Conservation (phyloP, 2,113 vertebrate species). For the Argyrosomus japonicus region DNA sequence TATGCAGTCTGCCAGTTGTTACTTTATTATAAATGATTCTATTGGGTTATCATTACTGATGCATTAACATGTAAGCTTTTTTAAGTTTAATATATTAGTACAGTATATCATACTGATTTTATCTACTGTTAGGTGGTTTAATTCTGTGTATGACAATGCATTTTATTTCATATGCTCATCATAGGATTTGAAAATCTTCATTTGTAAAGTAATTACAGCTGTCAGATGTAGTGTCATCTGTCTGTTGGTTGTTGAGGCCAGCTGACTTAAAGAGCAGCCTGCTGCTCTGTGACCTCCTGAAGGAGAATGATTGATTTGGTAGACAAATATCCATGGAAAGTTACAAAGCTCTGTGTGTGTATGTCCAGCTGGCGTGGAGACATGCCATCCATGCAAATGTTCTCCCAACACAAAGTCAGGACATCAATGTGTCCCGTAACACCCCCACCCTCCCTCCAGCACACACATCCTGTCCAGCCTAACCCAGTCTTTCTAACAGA, state of each 20-base stretch:
- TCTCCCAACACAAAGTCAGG: conserved; percentile 11
- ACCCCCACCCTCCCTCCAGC: not conserved
- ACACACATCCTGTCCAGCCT: conserved; percentile 5
- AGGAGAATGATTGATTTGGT: conserved; percentile 64
- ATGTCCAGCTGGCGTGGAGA: conserved; percentile 3
- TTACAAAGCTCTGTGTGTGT: not conserved
- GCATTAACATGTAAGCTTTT: not conserved
- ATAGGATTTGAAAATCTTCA: not conserved
- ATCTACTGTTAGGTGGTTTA: not conserved
- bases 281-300: conserved; percentile 24
- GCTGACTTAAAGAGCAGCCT: not conserved
- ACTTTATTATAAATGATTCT: no score
- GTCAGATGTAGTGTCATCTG: not conserved
- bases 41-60: not conserved
- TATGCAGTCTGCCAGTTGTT: no score
- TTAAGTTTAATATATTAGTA: not conserved
- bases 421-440: not conserved
- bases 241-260: not conserved
- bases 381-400: conserved; percentile 68
- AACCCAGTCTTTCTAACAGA: conserved; percentile 3
- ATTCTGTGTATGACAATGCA: not conserved
- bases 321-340: conserved; percentile 74
- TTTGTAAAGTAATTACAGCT: not conserved
- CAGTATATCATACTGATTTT: not conserved
- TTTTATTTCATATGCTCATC: not conserved